Conservation (phyloP, 2,888 invertebrate genomes). For the Phoronis australis region DNA sequence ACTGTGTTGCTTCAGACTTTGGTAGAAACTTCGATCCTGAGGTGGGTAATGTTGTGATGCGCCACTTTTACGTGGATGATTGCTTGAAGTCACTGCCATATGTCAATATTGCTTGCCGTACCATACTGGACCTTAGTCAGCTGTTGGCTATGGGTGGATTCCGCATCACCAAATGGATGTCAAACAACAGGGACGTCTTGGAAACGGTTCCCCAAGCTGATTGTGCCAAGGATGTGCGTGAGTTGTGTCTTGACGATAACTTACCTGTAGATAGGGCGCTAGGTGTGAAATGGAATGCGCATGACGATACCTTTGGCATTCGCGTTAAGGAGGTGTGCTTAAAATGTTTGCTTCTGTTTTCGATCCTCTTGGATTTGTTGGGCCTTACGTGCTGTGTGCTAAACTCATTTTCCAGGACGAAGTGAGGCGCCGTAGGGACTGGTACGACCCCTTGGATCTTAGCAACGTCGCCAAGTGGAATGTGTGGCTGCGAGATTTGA, state of each 20-base stretch:
- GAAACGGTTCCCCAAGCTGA: neutral
- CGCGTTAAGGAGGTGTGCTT: neutral
- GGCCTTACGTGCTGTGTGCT: neutral
- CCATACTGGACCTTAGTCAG: neutral
- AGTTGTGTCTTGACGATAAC: neutral
- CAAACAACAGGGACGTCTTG: neutral
- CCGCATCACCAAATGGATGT: neutral
- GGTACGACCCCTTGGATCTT: too few relatives aligned
- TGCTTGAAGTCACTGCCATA: neutral
- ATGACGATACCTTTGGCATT: too few relatives aligned
- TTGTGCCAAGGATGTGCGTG: neutral
- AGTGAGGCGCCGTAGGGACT: too few relatives aligned
- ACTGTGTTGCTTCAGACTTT: neutral
- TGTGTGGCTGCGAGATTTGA: too few relatives aligned
- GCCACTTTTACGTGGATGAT: conserved; percentile 5
- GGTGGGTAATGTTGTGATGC: too few relatives aligned
- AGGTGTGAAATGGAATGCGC: neutral
- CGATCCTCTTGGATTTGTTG: conserved; percentile 2
- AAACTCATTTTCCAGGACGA: neutral
- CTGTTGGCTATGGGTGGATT: conserved; percentile 1
- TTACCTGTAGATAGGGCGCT: too few relatives aligned
- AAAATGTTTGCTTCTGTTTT: neutral
- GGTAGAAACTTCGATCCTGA: neutral
- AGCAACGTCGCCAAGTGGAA: too few relatives aligned
- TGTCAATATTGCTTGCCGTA: neutral